Evolutionary conservation across 2,888 invertebrate genomes (phyloP).

Genomic region (Dynastes hyllus): DNA sequence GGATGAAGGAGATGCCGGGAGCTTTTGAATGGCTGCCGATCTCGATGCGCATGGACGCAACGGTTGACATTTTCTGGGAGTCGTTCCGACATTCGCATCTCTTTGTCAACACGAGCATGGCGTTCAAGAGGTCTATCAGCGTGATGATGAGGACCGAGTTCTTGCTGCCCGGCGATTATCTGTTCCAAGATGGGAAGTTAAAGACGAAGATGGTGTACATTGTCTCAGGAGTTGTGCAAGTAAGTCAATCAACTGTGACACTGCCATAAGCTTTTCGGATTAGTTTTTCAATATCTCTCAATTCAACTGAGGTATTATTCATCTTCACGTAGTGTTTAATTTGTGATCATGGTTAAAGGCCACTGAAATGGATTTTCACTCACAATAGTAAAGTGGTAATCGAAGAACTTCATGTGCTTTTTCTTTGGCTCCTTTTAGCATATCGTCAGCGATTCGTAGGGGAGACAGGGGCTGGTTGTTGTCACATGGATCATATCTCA

Average conservation of each 20-base stretch:
- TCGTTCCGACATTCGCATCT: constrained; percentile 73
- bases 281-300: not conserved
- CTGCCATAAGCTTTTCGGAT: not conserved
- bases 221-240: constrained; percentile 72
- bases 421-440: too few species aligned
- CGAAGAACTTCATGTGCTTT: too few species aligned
- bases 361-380: too few species aligned
- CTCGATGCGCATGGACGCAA: constrained; percentile 73
- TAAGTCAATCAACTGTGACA: constrained; percentile 54
- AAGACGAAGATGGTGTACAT: constrained; percentile 74
- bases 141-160: constrained; percentile 73
- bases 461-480: too few species aligned
- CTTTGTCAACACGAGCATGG: constrained; percentile 73
- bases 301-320: not conserved
- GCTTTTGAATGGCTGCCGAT: constrained; percentile 70
- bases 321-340: too few species aligned
- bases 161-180: constrained; percentile 73
- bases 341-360: too few species aligned
- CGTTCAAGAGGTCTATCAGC: constrained; percentile 73
- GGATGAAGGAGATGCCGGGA: constrained; percentile 71
- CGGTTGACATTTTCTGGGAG: constrained; percentile 73
- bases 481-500: too few species aligned
- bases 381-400: too few species aligned
- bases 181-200: constrained; percentile 72
- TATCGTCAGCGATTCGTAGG: too few species aligned